Evolutionary conservation across 2,113 vertebrate genomes (phyloP).

Genomic region (Gymnarchus niloticus): DNA sequence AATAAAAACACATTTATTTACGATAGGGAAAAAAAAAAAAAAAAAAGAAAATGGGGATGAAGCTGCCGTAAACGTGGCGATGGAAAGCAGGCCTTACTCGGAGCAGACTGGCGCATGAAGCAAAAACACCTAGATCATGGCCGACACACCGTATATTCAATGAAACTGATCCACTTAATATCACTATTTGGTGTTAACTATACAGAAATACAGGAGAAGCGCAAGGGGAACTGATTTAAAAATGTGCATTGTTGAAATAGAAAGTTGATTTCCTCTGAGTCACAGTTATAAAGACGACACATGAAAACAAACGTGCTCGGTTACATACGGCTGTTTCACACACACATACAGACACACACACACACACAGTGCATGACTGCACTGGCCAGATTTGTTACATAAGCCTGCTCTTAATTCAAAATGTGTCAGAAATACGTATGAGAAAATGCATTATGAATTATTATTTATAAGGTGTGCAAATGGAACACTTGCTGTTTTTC

Average conservation of each 20-base stretch:
- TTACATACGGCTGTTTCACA: neutral
- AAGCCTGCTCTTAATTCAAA: neutral
- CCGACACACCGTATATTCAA: neutral
- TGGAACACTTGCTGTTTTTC: neutral
- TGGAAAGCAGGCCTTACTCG: too few species aligned
- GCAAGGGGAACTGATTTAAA: neutral
- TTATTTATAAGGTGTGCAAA: neutral
- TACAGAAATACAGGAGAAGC: neutral
- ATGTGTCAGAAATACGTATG: neutral
- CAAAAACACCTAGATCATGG: neutral
- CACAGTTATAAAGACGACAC: neutral
- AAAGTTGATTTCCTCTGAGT: neutral
- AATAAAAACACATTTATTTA: constrained; percentile 21
- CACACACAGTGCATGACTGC: neutral
- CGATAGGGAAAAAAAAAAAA: neutral
- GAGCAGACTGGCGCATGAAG: neutral
- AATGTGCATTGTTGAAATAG: neutral
- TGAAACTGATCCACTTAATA: neutral
- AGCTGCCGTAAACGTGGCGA: too few species aligned
- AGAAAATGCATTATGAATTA: too few species aligned
- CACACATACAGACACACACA: too few species aligned
- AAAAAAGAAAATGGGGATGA: too few species aligned
- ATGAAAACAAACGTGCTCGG: neutral
- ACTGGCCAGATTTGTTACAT: neutral
- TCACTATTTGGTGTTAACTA: neutral